These are phyloP conservation scores for Brenthis daphne DNA, from an alignment of 2,888 invertebrate genomes.

Conservation along the genomic window DNA sequence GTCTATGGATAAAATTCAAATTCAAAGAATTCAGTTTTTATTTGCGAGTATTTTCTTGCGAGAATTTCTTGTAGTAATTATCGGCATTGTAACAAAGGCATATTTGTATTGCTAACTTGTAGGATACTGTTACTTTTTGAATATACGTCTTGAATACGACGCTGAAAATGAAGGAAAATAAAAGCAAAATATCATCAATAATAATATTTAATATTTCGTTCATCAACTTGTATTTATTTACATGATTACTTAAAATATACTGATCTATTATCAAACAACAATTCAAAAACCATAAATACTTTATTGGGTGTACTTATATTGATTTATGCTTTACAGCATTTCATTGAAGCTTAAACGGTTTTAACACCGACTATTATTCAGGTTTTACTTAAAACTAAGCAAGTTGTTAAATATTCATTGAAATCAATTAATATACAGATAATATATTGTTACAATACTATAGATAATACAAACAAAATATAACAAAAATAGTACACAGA, in stretches of 20 bases:
- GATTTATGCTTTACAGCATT: slow-evolving; percentile 53
- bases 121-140: no score
- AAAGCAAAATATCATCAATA: slow-evolving; percentile 54
- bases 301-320: slow-evolving; percentile 66
- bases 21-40: no score
- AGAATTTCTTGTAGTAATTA: no score
- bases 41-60: no score
- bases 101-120: no score
- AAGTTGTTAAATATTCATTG: neutral
- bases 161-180: slow-evolving; percentile 20
- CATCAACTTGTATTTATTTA: slow-evolving; percentile 81
- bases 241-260: slow-evolving; percentile 76
- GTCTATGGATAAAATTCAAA: no score
- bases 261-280: slow-evolving; percentile 68
- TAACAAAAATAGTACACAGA: slow-evolving; percentile 10
- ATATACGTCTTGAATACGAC: no score
- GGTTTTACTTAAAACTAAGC: slow-evolving; percentile 32
- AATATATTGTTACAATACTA: neutral
- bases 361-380: slow-evolving; percentile 31
- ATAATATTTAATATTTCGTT: slow-evolving; percentile 71
- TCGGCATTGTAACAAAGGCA: no score
- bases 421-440: slow-evolving; percentile 3
- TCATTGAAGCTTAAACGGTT: slow-evolving; percentile 51
- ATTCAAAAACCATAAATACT: slow-evolving; percentile 65
- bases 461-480: slow-evolving; percentile 6